A percentile compares a stretch with the other conserved stretches of the same genome.
These are phyloP conservation scores for Epistrophe grossulariae DNA, from an alignment of 2,888 invertebrate genomes.

Conservation along the genomic window DNA sequence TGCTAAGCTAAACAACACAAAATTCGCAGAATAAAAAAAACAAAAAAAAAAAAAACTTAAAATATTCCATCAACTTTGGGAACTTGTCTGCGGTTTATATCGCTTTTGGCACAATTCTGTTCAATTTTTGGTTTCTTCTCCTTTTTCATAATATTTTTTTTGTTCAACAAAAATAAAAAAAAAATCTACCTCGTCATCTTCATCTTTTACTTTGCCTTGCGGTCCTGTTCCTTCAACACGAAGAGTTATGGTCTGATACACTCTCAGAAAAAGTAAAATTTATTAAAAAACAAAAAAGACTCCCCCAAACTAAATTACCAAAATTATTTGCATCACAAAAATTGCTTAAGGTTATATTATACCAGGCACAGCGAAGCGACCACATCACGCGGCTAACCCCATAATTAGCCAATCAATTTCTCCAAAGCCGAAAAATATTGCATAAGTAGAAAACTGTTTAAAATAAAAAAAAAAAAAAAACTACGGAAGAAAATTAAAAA, in stretches of 20 bases:
- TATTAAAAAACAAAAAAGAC: slow-evolving; percentile 29
- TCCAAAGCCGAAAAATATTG: slow-evolving; percentile 37
- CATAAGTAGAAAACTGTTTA: slow-evolving; percentile 6
- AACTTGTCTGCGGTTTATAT: slow-evolving; percentile 69
- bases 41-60: slow-evolving; percentile 53
- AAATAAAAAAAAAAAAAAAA: slow-evolving; percentile 28
- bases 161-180: not conserved
- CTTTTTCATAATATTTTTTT: slow-evolving; percentile 8
- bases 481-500: not conserved
- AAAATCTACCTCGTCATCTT: not conserved
- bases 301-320: slow-evolving; percentile 53
- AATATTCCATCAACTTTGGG: slow-evolving; percentile 73
- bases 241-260: slow-evolving; percentile 68
- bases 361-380: slow-evolving; percentile 25
- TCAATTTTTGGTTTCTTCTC: slow-evolving; percentile 11
- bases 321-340: slow-evolving; percentile 72
- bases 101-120: slow-evolving; percentile 65
- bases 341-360: slow-evolving; percentile 70
- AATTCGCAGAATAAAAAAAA: not conserved
- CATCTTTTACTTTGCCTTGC: slow-evolving; percentile 32
- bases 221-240: slow-evolving; percentile 58
- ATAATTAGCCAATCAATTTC: slow-evolving; percentile 75
- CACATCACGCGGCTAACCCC: slow-evolving; percentile 47
- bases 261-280: slow-evolving; percentile 24
- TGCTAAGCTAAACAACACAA: slow-evolving; percentile 9